Evolutionary conservation across 2,888 invertebrate species (phyloP), one percentile per base, ranked within the genome.

Genomic region (Gryllus longicercus): DNA sequence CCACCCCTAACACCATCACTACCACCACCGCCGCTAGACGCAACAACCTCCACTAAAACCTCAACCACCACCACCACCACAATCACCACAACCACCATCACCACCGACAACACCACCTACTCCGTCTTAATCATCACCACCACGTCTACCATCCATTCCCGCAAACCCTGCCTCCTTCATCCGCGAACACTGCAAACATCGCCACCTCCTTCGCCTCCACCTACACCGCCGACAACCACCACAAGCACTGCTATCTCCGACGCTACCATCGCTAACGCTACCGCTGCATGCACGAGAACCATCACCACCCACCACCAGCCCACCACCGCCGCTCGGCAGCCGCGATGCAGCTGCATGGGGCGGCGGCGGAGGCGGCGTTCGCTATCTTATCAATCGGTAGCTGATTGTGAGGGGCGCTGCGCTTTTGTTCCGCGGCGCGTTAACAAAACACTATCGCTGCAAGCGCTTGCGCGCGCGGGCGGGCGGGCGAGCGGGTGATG

Each of bases 351-450:
- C 16, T 18, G 63, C 16, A 63, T 14, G 4, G 63, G 18, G 63
- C 14, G 63, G 63, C 11, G 14, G 63, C 16, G 63, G 63, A 11
- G 16, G 63, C 63, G 16, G 63, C 63, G 16, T n/a, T 4, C 63
- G 63, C 63, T 63, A 63, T 63, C 63, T 63, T 63, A 63, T 63
- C 63, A 63, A 63, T 63, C 63, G n/a, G n/a, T n/a, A 4, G n/a
- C 63, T 11, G 63, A 63, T 18, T 18, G 63, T n/a, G 63, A 14
- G 63, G 63, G 63, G 63, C 63, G 63, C n/a, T 63, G 63, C n/a
- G 63, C 63, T 63, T 63, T 63, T 63, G 63, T 63, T 63, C 11
- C 16, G 63, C 63, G 63, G n/a, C 63, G 63, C 63, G 63, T 63
- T 63, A 63, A 63, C 63, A 63, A 63, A 63, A 63, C 63, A 16